Base-by-base conservation (phyloP, 1,140 invertebrate genomes). In the Calliphora vicina region DNA sequence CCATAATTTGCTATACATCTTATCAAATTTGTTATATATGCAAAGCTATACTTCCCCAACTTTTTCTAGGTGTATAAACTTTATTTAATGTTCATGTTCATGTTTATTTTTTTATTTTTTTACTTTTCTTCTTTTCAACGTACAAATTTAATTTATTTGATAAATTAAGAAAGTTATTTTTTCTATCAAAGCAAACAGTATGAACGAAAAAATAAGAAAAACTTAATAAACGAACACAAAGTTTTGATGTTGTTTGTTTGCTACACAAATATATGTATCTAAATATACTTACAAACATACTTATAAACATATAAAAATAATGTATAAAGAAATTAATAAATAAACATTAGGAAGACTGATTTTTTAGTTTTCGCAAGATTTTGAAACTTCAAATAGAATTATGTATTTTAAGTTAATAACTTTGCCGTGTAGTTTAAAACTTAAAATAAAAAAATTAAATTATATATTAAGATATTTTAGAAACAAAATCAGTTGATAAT, bases 141-240 rank as follows among this genome's bases (percentile, higher is more conserved):
- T 23, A 67, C 61, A 67, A 67, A 67, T 67, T 67, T 67, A 25
- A 67, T 67, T 67, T 67, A 67, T 67, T 67, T 23, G 61, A 67
- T 67, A 67, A 67, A 67, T 67, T 67, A 23, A 67, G n/a, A 67
- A 67, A 67, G n/a, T 67, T 67, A 57, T n/a, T n/a, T 57, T 57
- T 57, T 57, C 45, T n/a, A 67, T 67, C 61, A 67, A 67, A 67
- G 61, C n/a, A 57, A 57, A 57, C 6, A 57, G n/a, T n/a, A 57
- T 6, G 50, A 17, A n/a, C 4, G n/a, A 67, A 67, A 67, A 67
- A 67, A 67, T 25, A 8, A 1, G 25, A 9, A 23, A 25, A 67
- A 23, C 50, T n/a, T 0, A 67, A 67, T 10, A 67, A 67, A 67
- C 23, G 61, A 67, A 67, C 61, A 9, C 4, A 67, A 67, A 67